Base-by-base conservation (phyloP, 2,113 vertebrate genomes). In the Scomber colias region DNA sequence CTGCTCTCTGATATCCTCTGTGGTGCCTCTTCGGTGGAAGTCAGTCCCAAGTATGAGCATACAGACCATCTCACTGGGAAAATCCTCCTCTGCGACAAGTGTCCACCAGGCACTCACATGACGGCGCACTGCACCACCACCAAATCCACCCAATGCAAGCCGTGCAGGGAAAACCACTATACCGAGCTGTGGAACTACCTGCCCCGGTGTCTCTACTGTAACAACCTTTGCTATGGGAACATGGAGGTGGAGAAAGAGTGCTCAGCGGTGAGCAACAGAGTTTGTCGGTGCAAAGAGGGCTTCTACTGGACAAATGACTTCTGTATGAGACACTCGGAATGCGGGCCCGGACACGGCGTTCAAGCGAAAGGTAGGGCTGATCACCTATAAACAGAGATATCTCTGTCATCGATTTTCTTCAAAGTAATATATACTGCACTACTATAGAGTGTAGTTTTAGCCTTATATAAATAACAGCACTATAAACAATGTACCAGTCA, bases 131-230 rank as follows among this genome's bases (percentile, higher is more conserved):
- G 95, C 82, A 93, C 88, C 0, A 50, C 72, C 46, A 80, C 54
- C 48, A 21, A 21, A 2, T 31, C 49, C 44, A 95, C 94, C 0
- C 1, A 49, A 61, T 96, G 95, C 49, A 19, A 0, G 0, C 11
- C 62, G 0, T 96, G 95, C 69, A 70, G 50, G 2, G 0, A 0
- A 0, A 3, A 66, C 0, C 92, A 94, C 51, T 96, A 70, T 84
- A 96, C 95, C 0, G 72, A 91, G 79, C 62, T 88, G 67, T 94
- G 90, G 92, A 93, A 95, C 88, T 94, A 93, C 87, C 51, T 95
- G 73, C 57, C 84, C 4, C 88, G 68, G 51, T 95, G 95, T 65
- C 90, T 95, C 50, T 95, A 94, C 87, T 95, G 95, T 88, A 83
- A 7, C 15, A 87, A 71, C 24, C 75, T 93, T 75, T 95, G 95